phyloP scores from a whole-genome alignment of 2,888 invertebrate genomes.

The Agrochola lota region DNA sequence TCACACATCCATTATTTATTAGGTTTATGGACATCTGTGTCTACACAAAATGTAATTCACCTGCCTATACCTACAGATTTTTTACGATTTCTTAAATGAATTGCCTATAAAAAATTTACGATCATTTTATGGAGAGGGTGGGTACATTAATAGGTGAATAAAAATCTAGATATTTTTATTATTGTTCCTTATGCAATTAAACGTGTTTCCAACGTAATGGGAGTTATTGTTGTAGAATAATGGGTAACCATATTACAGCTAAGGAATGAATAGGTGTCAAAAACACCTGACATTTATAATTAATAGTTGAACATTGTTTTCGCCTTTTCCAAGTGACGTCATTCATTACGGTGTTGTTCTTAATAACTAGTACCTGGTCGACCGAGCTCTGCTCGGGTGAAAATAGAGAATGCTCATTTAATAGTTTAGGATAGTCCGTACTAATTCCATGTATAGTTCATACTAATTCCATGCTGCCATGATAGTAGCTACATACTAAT shows the following conservation, averaged over 20 bases:
- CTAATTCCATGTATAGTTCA: too few relatives aligned
- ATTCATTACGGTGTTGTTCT: background rate
- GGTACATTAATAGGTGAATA: constrained; percentile 52
- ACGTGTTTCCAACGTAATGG: constrained; percentile 16
- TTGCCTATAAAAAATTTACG: constrained; percentile 76
- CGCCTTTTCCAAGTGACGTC: background rate
- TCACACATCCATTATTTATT: too few relatives aligned
- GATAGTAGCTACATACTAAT: too few relatives aligned
- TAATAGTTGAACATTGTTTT: constrained; percentile 2
- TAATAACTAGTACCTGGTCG: background rate
- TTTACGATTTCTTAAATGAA: constrained; percentile 74
- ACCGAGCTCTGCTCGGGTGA: too few relatives aligned
- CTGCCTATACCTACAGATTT: constrained; percentile 58
- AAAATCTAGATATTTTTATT: constrained; percentile 53
- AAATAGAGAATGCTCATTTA: too few relatives aligned
- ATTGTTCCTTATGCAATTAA: constrained; percentile 41
- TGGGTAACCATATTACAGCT: constrained; percentile 3
- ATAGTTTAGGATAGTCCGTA: too few relatives aligned
- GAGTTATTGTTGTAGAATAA: constrained; percentile 18
- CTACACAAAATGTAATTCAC: constrained; percentile 30
- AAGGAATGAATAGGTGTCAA: constrained; percentile 1
- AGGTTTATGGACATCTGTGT: background rate
- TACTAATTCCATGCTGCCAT: too few relatives aligned
- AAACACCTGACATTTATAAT: constrained; percentile 18
- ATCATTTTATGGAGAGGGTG: constrained; percentile 69